These are phyloP conservation scores for Mesitornis unicolor DNA, from an alignment of 2,113 vertebrate genomes.

Conservation along the genomic window DNA sequence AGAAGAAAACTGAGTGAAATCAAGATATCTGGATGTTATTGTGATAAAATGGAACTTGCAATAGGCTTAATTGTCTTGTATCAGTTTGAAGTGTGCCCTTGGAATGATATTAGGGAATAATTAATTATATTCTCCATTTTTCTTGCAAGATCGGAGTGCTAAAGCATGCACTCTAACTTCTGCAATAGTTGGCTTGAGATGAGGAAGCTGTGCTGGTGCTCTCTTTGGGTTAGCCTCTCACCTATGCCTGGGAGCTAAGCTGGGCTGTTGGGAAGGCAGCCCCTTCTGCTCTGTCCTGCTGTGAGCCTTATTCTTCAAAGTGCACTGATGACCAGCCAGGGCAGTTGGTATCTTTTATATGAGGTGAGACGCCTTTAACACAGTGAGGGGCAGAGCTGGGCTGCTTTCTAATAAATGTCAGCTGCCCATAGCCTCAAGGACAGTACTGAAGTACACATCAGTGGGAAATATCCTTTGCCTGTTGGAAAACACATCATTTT, in stretches of 20 bases:
- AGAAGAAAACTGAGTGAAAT: not conserved
- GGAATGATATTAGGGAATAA: not conserved
- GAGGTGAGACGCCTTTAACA: not conserved
- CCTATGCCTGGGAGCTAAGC: fast-evolving
- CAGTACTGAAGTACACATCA: not conserved
- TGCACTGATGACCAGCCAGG: not conserved
- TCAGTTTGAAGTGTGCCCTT: not conserved
- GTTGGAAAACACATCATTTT: not conserved
- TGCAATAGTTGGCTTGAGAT: not conserved
- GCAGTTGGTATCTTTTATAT: not conserved
- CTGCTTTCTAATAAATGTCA: not conserved
- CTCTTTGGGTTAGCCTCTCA: not conserved
- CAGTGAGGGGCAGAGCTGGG: not conserved
- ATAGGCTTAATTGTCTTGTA: not conserved
- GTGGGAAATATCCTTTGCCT: not conserved
- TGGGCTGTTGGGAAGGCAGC: not conserved
- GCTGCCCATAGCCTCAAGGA: not conserved
- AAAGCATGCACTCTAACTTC: not conserved
- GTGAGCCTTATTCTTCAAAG: not conserved
- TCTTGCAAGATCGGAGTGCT: not conserved
- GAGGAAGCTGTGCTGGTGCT: not conserved
- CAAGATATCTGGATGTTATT: not conserved
- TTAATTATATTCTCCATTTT: not conserved
- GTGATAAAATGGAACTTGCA: not conserved
- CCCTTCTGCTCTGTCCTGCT: not conserved